These are phyloP conservation scores for Andricus quercusramuli DNA, from an alignment of 2,888 invertebrate genomes.

Conservation along the genomic window DNA sequence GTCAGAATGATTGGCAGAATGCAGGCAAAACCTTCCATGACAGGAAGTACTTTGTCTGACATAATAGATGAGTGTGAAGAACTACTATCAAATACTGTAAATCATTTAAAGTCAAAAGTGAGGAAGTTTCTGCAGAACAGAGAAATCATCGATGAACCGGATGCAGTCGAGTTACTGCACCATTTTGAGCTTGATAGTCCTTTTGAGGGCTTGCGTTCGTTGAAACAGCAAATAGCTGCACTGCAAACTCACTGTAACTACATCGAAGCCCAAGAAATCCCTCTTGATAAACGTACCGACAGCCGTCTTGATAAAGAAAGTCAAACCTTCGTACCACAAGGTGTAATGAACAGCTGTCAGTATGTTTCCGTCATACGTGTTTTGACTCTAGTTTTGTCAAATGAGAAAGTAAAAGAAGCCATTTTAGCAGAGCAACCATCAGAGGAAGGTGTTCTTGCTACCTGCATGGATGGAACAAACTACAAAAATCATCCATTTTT, in stretches of 20 bases:
- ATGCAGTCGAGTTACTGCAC: neutral
- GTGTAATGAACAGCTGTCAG: constrained; percentile 42
- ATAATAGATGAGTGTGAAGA: constrained; percentile 43
- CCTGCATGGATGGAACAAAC: constrained; percentile 48
- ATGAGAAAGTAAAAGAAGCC: constrained; percentile 44
- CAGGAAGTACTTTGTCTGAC: constrained; percentile 41
- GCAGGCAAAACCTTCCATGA: constrained; percentile 49
- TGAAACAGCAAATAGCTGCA: constrained; percentile 49
- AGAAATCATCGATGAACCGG: constrained; percentile 3
- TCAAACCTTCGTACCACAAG: constrained; percentile 42
- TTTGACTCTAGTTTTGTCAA: constrained; percentile 49
- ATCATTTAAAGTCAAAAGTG: neutral
- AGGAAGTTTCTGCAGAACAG: neutral
- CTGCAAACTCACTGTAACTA: constrained; percentile 7
- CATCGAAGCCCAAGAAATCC: constrained; percentile 42
- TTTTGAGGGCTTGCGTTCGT: constrained; percentile 42
- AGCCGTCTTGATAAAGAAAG: constrained; percentile 42
- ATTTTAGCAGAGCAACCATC: constrained; percentile 48
- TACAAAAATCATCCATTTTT: constrained; percentile 46
- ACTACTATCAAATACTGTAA: neutral
- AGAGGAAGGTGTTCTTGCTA: constrained; percentile 45
- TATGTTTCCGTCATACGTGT: constrained; percentile 54
- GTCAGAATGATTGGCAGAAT: constrained; percentile 45
- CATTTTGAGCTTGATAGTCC: constrained; percentile 45
- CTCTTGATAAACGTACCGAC: constrained; percentile 47